Conservation (phyloP, 2,113 vertebrate genomes). For the Etia nguti region DNA sequence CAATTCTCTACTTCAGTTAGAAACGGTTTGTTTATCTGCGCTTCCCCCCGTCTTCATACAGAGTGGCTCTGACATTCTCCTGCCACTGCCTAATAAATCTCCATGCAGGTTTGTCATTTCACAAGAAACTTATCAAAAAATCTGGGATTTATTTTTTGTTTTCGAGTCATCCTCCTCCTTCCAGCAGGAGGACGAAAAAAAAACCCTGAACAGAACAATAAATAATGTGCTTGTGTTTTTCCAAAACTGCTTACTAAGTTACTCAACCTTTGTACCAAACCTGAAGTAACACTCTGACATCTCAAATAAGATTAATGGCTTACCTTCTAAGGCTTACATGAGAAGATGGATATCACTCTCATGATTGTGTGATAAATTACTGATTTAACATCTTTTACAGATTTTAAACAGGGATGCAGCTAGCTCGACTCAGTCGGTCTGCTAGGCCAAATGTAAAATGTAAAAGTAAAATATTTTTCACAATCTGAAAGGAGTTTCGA, state of each 20-base stretch:
- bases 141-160: neutral
- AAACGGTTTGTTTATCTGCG: constrained; percentile 55
- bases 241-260: neutral
- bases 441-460: neutral
- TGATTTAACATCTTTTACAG: neutral
- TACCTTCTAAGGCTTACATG: neutral
- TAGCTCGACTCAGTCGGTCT: neutral
- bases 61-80: constrained; percentile 26
- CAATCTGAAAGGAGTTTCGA: neutral
- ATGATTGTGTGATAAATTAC: neutral
- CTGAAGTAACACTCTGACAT: neutral
- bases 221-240: neutral
- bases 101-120: constrained; percentile 8
- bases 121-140: constrained; percentile 27
- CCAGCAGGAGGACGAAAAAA: neutral
- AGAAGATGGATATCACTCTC: neutral
- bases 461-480: neutral
- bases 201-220: neutral
- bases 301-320: neutral
- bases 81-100: constrained; percentile 1
- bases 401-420: neutral
- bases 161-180: neutral
- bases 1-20: constrained; percentile 43
- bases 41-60: neutral
- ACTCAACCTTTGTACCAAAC: neutral